These are phyloP conservation scores for Drosophila fuyamai DNA, from an alignment of 1,140 invertebrate genomes.

Conservation along the genomic window DNA sequence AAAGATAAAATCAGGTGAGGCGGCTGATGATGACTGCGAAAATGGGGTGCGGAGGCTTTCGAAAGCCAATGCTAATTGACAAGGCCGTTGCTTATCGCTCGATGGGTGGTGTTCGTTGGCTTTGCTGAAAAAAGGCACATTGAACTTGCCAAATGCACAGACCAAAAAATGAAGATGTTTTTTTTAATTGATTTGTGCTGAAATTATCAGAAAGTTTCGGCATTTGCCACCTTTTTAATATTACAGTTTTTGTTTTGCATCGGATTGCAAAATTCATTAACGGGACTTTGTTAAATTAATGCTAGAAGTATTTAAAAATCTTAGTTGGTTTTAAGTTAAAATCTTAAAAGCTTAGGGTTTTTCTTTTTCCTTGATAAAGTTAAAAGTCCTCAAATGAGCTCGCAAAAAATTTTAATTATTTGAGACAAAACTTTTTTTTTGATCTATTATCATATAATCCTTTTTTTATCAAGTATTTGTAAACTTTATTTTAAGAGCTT, in stretches of 20 bases:
- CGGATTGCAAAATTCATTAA: no score
- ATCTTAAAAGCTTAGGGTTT: no score
- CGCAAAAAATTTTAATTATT: no score
- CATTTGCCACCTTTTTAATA: slow-evolving; percentile 10
- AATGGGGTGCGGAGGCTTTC: slow-evolving; percentile 9
- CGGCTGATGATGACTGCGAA: slow-evolving; percentile 4
- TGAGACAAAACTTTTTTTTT: no score
- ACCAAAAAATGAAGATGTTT: background rate
- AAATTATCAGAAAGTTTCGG: slow-evolving; percentile 16
- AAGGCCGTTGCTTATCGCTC: slow-evolving; percentile 69
- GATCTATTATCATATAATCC: no score
- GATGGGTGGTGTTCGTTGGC: slow-evolving; percentile 11
- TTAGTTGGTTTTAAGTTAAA: no score
- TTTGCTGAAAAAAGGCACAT: slow-evolving; percentile 22
- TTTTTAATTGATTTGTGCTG: slow-evolving; percentile 1
- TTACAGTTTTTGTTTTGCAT: background rate
- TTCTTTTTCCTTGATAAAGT: no score
- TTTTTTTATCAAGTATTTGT: no score
- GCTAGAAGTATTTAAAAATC: no score
- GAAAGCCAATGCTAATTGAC: slow-evolving; percentile 67
- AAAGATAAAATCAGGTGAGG: slow-evolving; percentile 44
- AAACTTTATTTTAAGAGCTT: no score
- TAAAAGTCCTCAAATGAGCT: no score
- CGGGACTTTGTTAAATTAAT: no score
- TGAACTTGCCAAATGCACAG: slow-evolving; percentile 31